Conservation (phyloP, 2,113 vertebrate genomes). For the Varanus komodoensis region DNA sequence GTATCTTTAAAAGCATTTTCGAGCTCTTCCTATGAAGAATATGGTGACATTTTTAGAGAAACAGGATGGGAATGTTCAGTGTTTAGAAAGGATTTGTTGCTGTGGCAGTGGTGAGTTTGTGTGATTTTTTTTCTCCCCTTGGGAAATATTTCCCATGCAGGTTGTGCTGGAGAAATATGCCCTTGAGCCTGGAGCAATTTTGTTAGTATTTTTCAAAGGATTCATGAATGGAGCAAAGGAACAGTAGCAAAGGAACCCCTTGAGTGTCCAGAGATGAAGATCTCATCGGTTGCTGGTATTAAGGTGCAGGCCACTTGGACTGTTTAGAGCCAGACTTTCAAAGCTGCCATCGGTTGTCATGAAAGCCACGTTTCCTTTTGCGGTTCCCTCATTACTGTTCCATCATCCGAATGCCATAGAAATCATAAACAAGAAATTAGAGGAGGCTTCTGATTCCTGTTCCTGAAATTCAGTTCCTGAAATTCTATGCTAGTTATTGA, state of each 20-base stretch:
- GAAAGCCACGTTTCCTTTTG: background rate
- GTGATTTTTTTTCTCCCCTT: background rate
- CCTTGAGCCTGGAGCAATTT: background rate
- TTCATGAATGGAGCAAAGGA: background rate
- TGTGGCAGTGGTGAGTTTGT: background rate
- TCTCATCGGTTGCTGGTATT: background rate
- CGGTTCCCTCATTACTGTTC: background rate
- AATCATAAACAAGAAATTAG: background rate
- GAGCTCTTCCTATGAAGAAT: background rate
- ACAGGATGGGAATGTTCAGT: background rate
- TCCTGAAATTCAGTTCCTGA: background rate
- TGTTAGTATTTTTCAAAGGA: background rate
- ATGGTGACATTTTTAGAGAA: background rate
- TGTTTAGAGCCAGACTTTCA: background rate
- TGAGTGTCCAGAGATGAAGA: background rate
- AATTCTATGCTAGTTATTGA: constrained; percentile 10
- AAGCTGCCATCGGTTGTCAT: background rate
- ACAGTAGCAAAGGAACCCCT: background rate
- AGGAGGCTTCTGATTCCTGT: background rate
- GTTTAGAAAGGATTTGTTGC: background rate
- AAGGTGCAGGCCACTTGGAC: background rate
- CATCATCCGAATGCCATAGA: background rate
- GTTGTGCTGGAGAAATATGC: background rate
- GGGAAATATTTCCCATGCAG: background rate
- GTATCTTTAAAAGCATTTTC: too few species aligned